Base-by-base conservation (phyloP, 2,888 invertebrate species). In the Gryllus longicercus region DNA sequence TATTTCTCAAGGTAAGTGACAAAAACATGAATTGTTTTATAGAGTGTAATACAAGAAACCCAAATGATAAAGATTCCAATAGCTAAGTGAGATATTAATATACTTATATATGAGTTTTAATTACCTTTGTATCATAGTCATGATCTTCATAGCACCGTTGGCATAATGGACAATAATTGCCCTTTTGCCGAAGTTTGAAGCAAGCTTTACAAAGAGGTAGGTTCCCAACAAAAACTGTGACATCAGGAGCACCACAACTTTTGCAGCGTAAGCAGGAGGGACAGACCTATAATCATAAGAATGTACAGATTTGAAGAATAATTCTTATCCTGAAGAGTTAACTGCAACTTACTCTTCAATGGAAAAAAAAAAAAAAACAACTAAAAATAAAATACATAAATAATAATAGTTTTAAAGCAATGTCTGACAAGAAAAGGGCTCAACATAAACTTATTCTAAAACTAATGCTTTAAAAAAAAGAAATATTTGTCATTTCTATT, bases 121-220 rank as follows among this genome's bases (percentile, higher is more conserved):
- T 84, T 87, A 93, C 93, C 90, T 94, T 94, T 84, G 93, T 92
- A 85, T 95, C 95, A 87, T 94, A 96, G 86, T 96, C 96, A 85
- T 96, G 95, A 86, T 96, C 96, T 84, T 96, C 93, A 87, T 96
- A 96, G 86, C 95, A 96, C 83, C 94, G 93, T 85, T 96, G 94
- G 87, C 98, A 98, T 1, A 97, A 89, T 0, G 97, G 96, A 87
- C 98, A 98, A 86, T 92, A 96, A 87, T 96, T 96, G 82, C 96
- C 96, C 86, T 94, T 94, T 85, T 96, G 95, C 81, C 95, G 91
- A 81, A 96, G 89, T 85, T 94, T 93, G 86, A 96, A 96, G 87
- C 98, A 98, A 75, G 92, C 90, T 51, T 92, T 91, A 87, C 98
- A 98, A 86, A 97, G 92, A 8, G 96, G 94, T 84, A 95, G 89